phyloP scores from a whole-genome alignment of 92 coral and sea anemone genomes.

The Porites cylindrica region DNA sequence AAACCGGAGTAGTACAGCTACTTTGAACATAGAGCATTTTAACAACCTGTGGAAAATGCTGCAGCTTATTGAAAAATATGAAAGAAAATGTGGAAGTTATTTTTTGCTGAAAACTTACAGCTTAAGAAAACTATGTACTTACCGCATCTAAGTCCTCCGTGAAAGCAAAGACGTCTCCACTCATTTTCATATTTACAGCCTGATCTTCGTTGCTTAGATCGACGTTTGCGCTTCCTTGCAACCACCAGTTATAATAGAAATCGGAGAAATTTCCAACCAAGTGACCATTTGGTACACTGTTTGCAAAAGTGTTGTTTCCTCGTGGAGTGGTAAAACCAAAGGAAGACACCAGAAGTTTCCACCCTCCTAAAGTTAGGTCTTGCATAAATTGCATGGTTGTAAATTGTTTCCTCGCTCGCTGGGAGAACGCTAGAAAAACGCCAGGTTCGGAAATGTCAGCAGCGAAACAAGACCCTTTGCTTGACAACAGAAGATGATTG shows the following conservation, averaged over 20 bases:
- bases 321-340: conserved; percentile 13
- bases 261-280: conserved; percentile 18
- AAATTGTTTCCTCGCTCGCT: neutral
- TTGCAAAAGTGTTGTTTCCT: conserved; percentile 1
- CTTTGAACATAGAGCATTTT: too few relatives aligned
- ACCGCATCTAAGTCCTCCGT: conserved; percentile 4
- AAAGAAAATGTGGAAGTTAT: too few relatives aligned
- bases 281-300: neutral
- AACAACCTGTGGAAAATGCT: too few relatives aligned
- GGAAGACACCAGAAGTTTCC: conserved; percentile 1
- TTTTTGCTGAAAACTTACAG: neutral
- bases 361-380: neutral
- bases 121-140: neutral
- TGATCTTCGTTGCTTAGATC: neutral
- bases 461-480: conserved; percentile 36
- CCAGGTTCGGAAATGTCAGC: neutral
- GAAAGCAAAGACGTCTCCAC: conserved; percentile 3
- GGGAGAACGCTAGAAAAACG: neutral
- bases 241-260: conserved; percentile 23
- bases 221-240: conserved; percentile 14
- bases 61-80: too few relatives aligned
- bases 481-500: neutral
- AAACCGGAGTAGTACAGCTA: too few relatives aligned
- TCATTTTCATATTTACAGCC: conserved; percentile 9
- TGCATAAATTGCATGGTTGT: conserved; percentile 1